Percentiles rank a stretch among this genome's conserved stretches.
phyloP scores from a whole-genome alignment of 2,888 invertebrate genomes.

The Eilema depressum region DNA sequence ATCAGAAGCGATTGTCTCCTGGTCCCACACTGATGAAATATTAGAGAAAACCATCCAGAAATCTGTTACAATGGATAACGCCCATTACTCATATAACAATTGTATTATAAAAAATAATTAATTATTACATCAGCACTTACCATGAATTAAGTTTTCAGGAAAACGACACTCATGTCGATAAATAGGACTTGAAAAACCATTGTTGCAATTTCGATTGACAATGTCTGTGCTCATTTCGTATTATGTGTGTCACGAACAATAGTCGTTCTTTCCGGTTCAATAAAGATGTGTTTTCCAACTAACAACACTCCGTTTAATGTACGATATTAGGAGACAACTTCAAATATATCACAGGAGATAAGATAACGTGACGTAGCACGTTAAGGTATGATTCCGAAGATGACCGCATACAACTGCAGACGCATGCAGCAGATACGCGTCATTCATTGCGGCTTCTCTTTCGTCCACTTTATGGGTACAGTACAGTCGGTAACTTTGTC shows the following conservation, averaged over 20 bases:
- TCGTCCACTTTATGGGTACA: no score
- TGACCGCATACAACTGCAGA: no score
- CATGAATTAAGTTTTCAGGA: conserved; percentile 16
- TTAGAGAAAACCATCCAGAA: background rate
- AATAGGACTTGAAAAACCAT: conserved; percentile 32
- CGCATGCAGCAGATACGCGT: no score
- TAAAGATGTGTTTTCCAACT: conserved; percentile 30
- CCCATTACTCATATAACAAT: background rate
- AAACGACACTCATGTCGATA: conserved; percentile 12
- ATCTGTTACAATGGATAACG: background rate
- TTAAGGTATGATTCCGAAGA: no score
- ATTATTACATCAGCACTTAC: conserved; percentile 1
- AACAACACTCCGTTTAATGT: conserved; percentile 18
- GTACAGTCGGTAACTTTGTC: no score
- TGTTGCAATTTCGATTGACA: conserved; percentile 24
- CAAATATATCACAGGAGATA: conserved; percentile 9
- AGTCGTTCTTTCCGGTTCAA: conserved; percentile 38
- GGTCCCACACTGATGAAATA: background rate
- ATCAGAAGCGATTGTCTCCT: background rate
- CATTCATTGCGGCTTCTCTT: no score
- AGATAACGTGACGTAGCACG: conserved; percentile 14
- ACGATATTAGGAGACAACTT: conserved; percentile 15
- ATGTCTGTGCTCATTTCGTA: conserved; percentile 30
- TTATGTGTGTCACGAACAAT: conserved; percentile 56
- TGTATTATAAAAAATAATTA: background rate